Base-by-base conservation (phyloP, 64 coral and sea anemone species). In the Montipora efflorescens region DNA sequence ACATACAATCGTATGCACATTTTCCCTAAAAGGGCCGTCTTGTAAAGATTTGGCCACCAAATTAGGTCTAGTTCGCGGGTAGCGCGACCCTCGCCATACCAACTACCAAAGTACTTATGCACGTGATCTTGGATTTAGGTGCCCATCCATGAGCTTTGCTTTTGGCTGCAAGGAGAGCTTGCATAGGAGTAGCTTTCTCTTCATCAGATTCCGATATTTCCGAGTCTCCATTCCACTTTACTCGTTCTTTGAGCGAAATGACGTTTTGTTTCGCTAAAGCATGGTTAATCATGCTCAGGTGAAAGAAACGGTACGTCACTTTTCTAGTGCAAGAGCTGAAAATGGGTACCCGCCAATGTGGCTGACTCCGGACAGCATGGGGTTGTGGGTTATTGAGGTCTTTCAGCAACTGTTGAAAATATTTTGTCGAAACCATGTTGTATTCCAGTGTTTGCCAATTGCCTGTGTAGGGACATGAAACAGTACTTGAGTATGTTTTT, bases 371-470 rank as follows among this genome's bases (percentile, higher is more conserved):
- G 21, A 78, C 74, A 76, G 74, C 50, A 89, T 79, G 48, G 5
- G 52, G 74, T 61, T 67, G 74, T 61, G 74, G 87, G 25, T 78
- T n/a, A 4, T 77, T 13, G 2, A 89, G 25, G 64, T 89, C 10
- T 45, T 13, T 78, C 12, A 89, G 87, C 8, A 89, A 61, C 73
- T 89, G 87, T 55, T 89, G 49, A 18, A 89, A 87, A 14, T 55
- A 88, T 46, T 88, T 88, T 53, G 68, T 22, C 19, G 70, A 70
- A 88, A 88, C 47, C 88, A 90, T 90, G 47, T 90, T 90, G 76
- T 18, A 79, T 15, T 90, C 76, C 44, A 80, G 20, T 45, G 75
- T 50, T 44, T 90, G 88, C 88, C 76, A 90, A 59, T 79, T 90
- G 79, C 44, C 57, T 68, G 9, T 90, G 28, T 36, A 36, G 28